These are phyloP conservation scores for Parnassius orleans DNA, from an alignment of 2,888 invertebrate species.

Conservation along the genomic window DNA sequence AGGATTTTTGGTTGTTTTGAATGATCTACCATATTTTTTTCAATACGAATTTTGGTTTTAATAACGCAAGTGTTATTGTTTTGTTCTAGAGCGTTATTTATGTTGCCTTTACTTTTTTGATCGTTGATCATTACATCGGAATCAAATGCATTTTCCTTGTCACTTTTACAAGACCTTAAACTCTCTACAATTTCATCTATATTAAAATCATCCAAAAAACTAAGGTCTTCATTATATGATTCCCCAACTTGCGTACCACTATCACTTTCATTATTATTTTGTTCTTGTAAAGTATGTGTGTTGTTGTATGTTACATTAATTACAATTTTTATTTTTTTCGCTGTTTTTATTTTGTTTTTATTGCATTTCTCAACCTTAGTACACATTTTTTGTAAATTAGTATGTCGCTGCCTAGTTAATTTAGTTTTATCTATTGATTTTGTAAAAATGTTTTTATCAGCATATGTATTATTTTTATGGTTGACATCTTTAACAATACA, in stretches of 20 bases:
- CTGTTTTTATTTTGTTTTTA: slow-evolving; percentile 20
- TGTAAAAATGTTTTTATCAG: not conserved
- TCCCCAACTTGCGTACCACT: slow-evolving; percentile 29
- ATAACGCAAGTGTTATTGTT: not conserved
- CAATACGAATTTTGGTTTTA: not conserved
- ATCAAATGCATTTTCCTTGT: slow-evolving; percentile 1
- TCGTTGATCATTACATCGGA: not conserved
- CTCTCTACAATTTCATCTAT: slow-evolving; percentile 61
- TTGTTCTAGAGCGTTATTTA: not conserved
- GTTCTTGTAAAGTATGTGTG: slow-evolving; percentile 24
- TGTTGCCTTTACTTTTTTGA: not conserved
- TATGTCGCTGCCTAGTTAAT: not conserved
- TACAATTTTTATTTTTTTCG: slow-evolving; percentile 48
- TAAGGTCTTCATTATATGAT: slow-evolving; percentile 44
- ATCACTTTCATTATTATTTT: slow-evolving; percentile 30
- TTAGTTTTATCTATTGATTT: not conserved
- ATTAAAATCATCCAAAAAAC: slow-evolving; percentile 63
- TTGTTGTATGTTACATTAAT: slow-evolving; percentile 46
- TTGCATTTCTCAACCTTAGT: not conserved
- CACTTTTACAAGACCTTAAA: slow-evolving; percentile 31
- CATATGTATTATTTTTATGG: not conserved
- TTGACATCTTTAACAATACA: not conserved
- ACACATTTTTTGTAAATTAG: not conserved
- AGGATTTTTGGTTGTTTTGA: not conserved
- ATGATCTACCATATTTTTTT: slow-evolving; percentile 11